A percentile compares a stretch with the other conserved stretches of the same genome.
Evolutionary conservation across 2,113 vertebrate species (phyloP).

Genomic region (Myotis brandtii): DNA sequence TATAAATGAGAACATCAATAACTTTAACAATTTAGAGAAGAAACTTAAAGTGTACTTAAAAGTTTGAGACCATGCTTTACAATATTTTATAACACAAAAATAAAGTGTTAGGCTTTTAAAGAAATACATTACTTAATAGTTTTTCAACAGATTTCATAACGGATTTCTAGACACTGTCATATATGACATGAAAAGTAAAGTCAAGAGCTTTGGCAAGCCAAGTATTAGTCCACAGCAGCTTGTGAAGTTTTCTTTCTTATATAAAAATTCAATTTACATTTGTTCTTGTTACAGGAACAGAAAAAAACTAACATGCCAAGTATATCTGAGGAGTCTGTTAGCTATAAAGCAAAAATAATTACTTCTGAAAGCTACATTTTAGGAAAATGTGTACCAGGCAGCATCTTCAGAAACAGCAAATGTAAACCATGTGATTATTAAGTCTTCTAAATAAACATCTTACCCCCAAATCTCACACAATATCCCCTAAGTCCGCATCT

Average conservation of each 20-base stretch:
- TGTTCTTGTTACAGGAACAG: constrained; percentile 72
- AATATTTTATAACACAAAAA: constrained; percentile 62
- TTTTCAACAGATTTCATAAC: constrained; percentile 63
- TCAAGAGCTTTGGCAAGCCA: constrained; percentile 54
- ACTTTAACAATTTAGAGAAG: constrained; percentile 60
- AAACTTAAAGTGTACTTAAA: constrained; percentile 55
- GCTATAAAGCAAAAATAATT: constrained; percentile 71
- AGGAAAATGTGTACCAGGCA: constrained; percentile 81
- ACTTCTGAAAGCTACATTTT: constrained; percentile 63
- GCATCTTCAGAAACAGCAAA: constrained; percentile 69
- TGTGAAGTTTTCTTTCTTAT: constrained; percentile 57
- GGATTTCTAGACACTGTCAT: constrained; percentile 3
- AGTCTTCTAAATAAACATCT: constrained; percentile 8
- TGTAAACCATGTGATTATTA: constrained; percentile 71
- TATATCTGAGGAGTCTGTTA: constrained; percentile 43
- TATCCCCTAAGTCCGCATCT: not conserved
- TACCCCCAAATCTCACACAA: not conserved
- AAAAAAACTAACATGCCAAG: constrained; percentile 41
- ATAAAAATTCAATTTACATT: constrained; percentile 54
- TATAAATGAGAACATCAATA: constrained; percentile 70
- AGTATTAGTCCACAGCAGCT: constrained; percentile 83
- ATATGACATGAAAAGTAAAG: not conserved
- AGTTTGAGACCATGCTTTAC: constrained; percentile 2
- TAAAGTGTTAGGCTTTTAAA: constrained; percentile 51
- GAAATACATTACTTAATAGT: constrained; percentile 50